Conservation (phyloP, 2,113 vertebrate genomes). For the Silurus glanis region DNA sequence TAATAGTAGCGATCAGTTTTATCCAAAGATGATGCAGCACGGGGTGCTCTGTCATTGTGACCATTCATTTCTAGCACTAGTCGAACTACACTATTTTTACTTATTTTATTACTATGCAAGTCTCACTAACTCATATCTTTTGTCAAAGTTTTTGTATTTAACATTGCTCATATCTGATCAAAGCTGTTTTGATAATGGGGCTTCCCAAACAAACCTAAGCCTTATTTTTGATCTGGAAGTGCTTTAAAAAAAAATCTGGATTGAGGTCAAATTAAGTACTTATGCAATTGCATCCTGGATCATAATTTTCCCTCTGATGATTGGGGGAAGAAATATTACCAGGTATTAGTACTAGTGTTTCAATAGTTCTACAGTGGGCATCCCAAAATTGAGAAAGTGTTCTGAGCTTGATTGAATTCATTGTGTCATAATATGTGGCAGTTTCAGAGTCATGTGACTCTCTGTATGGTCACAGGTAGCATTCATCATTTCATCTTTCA, state of each 20-base stretch:
- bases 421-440: not conserved
- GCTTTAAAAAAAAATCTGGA: constrained; percentile 28
- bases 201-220: constrained; percentile 50
- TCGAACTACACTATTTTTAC: constrained; percentile 38
- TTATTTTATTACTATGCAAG: constrained; percentile 78
- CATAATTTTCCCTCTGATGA: constrained; percentile 28
- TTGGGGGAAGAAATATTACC: constrained; percentile 3
- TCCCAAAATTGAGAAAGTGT: constrained; percentile 2
- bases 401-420: constrained; percentile 10
- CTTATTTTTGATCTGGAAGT: constrained; percentile 47
- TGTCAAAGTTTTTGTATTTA: not conserved
- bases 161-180: constrained; percentile 35
- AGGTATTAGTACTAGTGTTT: constrained; percentile 7
- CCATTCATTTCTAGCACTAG: constrained; percentile 21
- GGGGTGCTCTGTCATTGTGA: constrained; percentile 39
- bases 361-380: not conserved
- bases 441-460: not conserved
- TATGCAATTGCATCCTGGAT: constrained; percentile 39
- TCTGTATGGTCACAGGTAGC: not conserved
- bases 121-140: constrained; percentile 51
- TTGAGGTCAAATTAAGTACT: constrained; percentile 29
- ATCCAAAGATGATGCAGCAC: constrained; percentile 54
- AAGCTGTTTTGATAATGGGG: constrained; percentile 44
- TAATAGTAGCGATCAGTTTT: constrained; percentile 46
- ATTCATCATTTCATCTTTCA: constrained; percentile 14